phyloP scores from a whole-genome alignment of 2,797 vertebrate species.

The Siniperca scherzeri region DNA sequence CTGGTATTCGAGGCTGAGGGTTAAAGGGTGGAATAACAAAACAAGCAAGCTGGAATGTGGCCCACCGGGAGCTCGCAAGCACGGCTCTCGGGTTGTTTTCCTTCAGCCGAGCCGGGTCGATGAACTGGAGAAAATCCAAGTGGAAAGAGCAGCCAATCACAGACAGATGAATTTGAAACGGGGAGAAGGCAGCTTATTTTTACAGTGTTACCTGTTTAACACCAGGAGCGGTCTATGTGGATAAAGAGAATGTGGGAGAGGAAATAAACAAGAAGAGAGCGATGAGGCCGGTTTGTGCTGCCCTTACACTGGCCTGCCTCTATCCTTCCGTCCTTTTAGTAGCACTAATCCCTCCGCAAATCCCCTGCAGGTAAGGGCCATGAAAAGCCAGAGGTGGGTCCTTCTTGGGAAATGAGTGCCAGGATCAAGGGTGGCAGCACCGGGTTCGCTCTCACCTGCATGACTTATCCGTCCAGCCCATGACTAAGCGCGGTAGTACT shows the following conservation, averaged over 20 bases:
- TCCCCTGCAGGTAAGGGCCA: slow-evolving; percentile 66
- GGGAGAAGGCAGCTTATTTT: slow-evolving; percentile 48
- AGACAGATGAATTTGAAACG: slow-evolving; percentile 22
- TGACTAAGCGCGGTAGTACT: slow-evolving; percentile 35
- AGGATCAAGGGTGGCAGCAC: slow-evolving; percentile 26
- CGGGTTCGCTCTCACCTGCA: slow-evolving; percentile 35
- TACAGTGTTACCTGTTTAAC: slow-evolving; percentile 41
- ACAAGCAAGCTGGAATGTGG: slow-evolving; percentile 66
- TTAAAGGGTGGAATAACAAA: slow-evolving; percentile 64
- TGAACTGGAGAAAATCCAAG: slow-evolving; percentile 60
- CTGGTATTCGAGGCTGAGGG: slow-evolving; percentile 61
- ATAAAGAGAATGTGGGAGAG: slow-evolving; percentile 27
- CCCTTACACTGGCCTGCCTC: slow-evolving; percentile 35
- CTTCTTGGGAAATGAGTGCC: slow-evolving; percentile 46
- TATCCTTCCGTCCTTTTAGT: slow-evolving; percentile 69
- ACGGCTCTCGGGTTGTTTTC: slow-evolving; percentile 49
- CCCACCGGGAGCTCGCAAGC: slow-evolving; percentile 54
- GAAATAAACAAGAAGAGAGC: slow-evolving; percentile 34
- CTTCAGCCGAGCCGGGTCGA: slow-evolving; percentile 40
- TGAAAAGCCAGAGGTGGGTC: slow-evolving; percentile 66
- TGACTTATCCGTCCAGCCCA: slow-evolving; percentile 35
- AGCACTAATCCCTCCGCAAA: slow-evolving; percentile 79
- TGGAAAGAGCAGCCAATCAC: slow-evolving; percentile 46
- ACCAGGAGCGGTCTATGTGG: slow-evolving; percentile 9
- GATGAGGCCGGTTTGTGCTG: slow-evolving; percentile 37